phyloP scores from a whole-genome alignment of 1,140 invertebrate species.

The Vollenhovia emeryi region DNA sequence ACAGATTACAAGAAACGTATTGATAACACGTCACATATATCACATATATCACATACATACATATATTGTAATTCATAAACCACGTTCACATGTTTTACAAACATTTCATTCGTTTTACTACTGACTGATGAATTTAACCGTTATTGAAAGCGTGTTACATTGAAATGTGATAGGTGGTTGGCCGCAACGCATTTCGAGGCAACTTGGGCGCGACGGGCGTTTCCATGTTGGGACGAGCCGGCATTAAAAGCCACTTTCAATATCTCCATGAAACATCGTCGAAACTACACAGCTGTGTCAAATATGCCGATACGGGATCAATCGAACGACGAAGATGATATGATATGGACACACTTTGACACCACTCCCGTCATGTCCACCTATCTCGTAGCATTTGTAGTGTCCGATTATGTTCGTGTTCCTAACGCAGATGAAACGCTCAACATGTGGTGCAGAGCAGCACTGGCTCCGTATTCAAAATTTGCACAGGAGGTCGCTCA shows the following conservation, averaged over 20 bases:
- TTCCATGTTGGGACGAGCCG: no score
- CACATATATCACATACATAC: no score
- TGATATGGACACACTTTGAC: no score
- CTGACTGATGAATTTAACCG: no score
- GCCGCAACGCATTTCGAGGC: conserved; percentile 90
- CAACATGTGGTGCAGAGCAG: conserved; percentile 85
- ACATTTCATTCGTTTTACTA: neutral
- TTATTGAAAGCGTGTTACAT: neutral
- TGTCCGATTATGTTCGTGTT: conserved; percentile 87
- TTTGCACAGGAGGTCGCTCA: conserved; percentile 79
- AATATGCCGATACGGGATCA: conserved; percentile 83
- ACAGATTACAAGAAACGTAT: no score
- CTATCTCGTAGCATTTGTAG: conserved; percentile 91
- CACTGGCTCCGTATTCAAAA: conserved; percentile 85
- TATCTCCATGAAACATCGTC: conserved; percentile 84
- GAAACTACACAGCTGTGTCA: conserved; percentile 81
- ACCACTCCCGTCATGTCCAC: conserved; percentile 88
- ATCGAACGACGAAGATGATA: conserved; percentile 44
- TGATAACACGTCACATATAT: no score
- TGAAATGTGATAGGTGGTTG: conserved; percentile 75
- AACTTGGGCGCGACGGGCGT: conserved; percentile 87
- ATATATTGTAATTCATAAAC: neutral
- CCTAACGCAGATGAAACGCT: conserved; percentile 75
- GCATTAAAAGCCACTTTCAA: no score
- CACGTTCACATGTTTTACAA: neutral